Percentiles rank a stretch among this genome's conserved stretches.
Conservation (phyloP, 2,113 vertebrate species). For the Aptenodytes forsteri region DNA sequence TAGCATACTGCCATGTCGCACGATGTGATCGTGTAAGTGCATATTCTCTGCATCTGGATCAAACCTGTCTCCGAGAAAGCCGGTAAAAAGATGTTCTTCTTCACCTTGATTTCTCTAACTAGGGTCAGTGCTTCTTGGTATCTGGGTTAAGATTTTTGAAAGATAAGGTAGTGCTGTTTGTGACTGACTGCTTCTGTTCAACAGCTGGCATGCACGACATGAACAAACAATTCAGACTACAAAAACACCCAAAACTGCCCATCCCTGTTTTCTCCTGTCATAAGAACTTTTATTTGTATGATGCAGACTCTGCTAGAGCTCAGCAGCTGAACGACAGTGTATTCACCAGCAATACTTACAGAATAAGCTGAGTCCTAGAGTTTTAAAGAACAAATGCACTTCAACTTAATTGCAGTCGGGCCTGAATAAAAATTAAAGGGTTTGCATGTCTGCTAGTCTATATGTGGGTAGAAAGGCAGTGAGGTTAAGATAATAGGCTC, state of each 20-base stretch:
- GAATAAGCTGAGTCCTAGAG: constrained; percentile 24
- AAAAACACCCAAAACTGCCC: neutral
- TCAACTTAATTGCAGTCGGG: constrained; percentile 45
- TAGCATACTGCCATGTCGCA: neutral
- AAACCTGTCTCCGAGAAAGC: neutral
- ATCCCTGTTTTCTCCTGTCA: neutral
- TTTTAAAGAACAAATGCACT: constrained; percentile 15
- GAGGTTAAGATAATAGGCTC: constrained; percentile 66
- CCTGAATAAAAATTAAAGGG: constrained; percentile 55
- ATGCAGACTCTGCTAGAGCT: neutral
- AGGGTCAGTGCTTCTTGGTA: neutral
- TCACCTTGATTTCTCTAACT: neutral
- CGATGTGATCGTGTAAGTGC: neutral
- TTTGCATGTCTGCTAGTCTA: constrained; percentile 53
- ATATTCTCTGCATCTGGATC: neutral
- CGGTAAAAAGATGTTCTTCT: neutral
- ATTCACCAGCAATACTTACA: neutral
- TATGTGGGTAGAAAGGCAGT: constrained; percentile 65
- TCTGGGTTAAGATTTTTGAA: neutral
- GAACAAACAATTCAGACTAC: neutral
- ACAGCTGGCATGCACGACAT: neutral
- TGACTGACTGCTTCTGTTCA: neutral
- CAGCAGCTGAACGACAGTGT: neutral
- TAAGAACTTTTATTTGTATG: neutral
- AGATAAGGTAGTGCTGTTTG: neutral